These are phyloP conservation scores for Trachelipus rathkii DNA, from an alignment of 1,140 invertebrate genomes.

Conservation along the genomic window DNA sequence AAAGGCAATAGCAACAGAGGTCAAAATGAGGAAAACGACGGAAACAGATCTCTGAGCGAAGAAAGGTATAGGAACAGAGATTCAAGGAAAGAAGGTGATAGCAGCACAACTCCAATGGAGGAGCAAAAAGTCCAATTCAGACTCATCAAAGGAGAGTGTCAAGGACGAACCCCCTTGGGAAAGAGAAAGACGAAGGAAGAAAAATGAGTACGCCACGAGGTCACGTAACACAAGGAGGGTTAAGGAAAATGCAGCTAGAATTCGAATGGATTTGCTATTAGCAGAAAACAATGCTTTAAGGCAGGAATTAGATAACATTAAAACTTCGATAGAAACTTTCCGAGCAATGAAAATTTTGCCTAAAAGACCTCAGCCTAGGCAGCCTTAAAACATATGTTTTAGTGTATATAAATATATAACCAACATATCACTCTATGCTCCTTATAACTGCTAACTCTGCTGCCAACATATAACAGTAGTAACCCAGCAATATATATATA, in stretches of 20 bases:
- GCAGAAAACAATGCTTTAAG: conserved; percentile 60
- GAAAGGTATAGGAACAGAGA: not conserved
- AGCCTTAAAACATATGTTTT: too few relatives aligned
- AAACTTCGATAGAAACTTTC: not conserved
- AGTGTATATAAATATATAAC: too few relatives aligned
- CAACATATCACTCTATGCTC: too few relatives aligned
- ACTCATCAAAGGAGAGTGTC: not conserved
- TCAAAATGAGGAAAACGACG: not conserved
- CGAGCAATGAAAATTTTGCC: too few relatives aligned
- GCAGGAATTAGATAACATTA: not conserved
- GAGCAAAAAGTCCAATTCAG: not conserved
- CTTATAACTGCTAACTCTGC: too few relatives aligned
- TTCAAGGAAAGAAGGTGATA: not conserved
- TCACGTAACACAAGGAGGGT: conserved; percentile 90
- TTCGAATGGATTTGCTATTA: conserved; percentile 89
- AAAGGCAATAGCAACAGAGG: not conserved
- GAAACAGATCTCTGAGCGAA: not conserved
- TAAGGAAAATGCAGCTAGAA: conserved; percentile 96
- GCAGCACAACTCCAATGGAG: too few relatives aligned
- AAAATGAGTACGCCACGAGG: conserved; percentile 95
- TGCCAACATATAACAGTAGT: too few relatives aligned
- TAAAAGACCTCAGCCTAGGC: too few relatives aligned
- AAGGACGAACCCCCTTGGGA: conserved; percentile 98
- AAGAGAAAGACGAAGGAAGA: conserved; percentile 89
- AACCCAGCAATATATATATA: too few relatives aligned